These are phyloP conservation scores for Eufriesea mexicana DNA, from an alignment of 1,140 invertebrate genomes.

Conservation along the genomic window DNA sequence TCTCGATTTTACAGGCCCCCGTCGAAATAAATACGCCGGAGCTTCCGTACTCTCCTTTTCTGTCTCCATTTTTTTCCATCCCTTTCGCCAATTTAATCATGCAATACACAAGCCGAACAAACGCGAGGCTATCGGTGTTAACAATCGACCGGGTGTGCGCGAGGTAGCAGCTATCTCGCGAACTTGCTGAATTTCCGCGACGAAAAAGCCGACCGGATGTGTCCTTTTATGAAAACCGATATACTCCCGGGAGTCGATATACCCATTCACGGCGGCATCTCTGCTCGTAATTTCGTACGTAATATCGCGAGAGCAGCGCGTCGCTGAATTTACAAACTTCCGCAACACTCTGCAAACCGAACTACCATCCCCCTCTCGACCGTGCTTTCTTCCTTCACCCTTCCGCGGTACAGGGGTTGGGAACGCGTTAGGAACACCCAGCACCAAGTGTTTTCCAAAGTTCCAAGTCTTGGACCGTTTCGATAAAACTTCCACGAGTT, in stretches of 20 bases:
- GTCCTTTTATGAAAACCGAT: slow-evolving; percentile 45
- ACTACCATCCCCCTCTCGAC: not conserved
- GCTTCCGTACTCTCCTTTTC: not conserved
- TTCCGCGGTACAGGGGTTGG: no score
- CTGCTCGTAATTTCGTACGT: slow-evolving; percentile 46
- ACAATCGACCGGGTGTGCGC: not conserved
- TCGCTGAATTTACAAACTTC: slow-evolving; percentile 37
- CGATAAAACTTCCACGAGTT: slow-evolving; percentile 37
- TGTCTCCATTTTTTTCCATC: no score
- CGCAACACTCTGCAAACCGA: slow-evolving; percentile 9
- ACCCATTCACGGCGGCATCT: slow-evolving; percentile 27
- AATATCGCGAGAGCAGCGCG: slow-evolving; percentile 35
- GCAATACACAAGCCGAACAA: not conserved
- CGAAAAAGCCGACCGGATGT: slow-evolving; percentile 7
- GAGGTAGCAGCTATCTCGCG: not conserved
- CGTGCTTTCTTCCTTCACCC: not conserved
- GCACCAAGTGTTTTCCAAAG: slow-evolving; percentile 38
- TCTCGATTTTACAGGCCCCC: not conserved
- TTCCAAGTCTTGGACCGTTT: slow-evolving; percentile 2
- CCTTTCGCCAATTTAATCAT: slow-evolving; percentile 3
- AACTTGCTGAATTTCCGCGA: slow-evolving; percentile 28
- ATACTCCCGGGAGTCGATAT: slow-evolving; percentile 12
- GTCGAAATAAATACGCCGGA: not conserved
- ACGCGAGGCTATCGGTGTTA: slow-evolving; percentile 31
- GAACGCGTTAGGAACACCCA: slow-evolving; percentile 16